Percentiles rank a stretch among this genome's conserved stretches.
Conservation (phyloP, 2,888 invertebrate genomes). For the Eupithecia subumbrata region DNA sequence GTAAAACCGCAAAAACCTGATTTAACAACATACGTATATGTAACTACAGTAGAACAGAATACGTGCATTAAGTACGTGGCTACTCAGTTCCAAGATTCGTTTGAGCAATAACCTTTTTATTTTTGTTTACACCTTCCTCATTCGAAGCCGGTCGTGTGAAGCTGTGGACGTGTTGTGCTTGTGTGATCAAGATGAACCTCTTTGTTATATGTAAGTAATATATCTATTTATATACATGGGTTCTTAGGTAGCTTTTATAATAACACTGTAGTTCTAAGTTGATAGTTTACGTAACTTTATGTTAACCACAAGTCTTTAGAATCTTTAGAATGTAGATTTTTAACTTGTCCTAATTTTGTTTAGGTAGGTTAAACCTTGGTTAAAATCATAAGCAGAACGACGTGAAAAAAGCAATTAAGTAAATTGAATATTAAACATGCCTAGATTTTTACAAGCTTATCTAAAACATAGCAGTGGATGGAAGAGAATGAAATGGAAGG, state of each 20-base stretch:
- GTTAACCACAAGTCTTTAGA: neutral
- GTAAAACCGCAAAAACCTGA: constrained; percentile 17
- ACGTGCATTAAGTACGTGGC: neutral
- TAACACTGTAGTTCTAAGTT: neutral
- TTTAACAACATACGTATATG: neutral
- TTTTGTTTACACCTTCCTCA: constrained; percentile 24
- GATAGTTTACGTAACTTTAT: neutral
- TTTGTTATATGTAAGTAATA: constrained; percentile 36
- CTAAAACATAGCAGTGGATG: no score
- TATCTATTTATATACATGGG: neutral
- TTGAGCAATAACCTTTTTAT: constrained; percentile 13
- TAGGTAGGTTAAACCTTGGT: no score
- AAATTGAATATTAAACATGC: neutral
- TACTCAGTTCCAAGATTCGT: neutral
- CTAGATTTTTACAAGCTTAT: neutral
- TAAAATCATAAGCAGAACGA: neutral
- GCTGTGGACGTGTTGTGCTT: constrained; percentile 14
- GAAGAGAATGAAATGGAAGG: neutral
- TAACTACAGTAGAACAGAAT: neutral
- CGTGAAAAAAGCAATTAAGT: neutral
- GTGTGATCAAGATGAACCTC: constrained; percentile 38
- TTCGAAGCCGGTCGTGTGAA: constrained; percentile 12
- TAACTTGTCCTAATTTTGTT: no score
- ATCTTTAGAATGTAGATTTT: neutral
- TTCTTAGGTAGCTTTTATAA: neutral